Conservation (phyloP, 2,113 vertebrate genomes). For the Struthio camelus region DNA sequence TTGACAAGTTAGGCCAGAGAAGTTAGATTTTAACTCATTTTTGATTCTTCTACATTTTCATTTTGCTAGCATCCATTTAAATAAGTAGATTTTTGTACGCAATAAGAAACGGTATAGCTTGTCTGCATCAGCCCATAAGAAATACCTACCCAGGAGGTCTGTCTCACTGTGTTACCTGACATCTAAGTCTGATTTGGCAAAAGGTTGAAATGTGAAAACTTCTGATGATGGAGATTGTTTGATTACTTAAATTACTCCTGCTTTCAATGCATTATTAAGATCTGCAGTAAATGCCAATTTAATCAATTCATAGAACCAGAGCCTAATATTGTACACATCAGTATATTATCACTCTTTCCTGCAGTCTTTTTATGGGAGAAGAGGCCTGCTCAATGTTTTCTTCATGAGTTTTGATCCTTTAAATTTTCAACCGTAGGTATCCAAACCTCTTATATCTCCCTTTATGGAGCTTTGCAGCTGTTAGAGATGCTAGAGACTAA, state of each 20-base stretch:
- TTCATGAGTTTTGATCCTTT: not conserved
- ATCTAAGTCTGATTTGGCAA: not conserved
- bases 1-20: slow-evolving; percentile 39
- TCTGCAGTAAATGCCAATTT: not conserved
- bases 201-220: not conserved
- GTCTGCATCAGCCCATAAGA: not conserved
- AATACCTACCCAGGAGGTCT: not conserved
- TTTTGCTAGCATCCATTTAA: slow-evolving; percentile 38
- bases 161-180: not conserved
- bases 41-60: slow-evolving; percentile 44
- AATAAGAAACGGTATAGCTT: not conserved
- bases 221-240: not conserved
- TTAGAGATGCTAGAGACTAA: not conserved
- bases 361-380: not conserved
- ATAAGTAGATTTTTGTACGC: not conserved
- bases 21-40: slow-evolving; percentile 38
- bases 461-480: not conserved
- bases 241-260: not conserved
- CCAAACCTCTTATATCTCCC: not conserved
- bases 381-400: not conserved
- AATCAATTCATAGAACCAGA: not conserved
- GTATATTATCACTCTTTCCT: not conserved
- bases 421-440: not conserved
- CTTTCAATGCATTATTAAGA: not conserved
- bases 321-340: not conserved